Conservation (phyloP, 2,113 vertebrate genomes). For the Siniperca chuatsi region DNA sequence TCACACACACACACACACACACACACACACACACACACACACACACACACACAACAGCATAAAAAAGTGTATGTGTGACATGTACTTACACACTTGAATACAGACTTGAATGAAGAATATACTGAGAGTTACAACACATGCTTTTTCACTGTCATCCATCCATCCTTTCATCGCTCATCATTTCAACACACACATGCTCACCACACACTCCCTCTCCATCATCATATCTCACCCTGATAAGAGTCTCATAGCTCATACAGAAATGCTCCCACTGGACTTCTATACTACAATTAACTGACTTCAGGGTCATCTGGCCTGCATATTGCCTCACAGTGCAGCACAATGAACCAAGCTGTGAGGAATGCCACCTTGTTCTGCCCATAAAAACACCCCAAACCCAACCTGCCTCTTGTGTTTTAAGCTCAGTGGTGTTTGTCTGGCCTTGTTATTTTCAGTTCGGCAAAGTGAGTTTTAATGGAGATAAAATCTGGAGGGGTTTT, state of each 20-base stretch:
- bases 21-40: too few species aligned
- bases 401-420: conserved; percentile 1
- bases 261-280: conserved; percentile 56
- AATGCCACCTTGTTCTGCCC: conserved; percentile 16
- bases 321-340: neutral
- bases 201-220: conserved; percentile 49
- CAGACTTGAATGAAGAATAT: conserved; percentile 2
- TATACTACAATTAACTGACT: conserved; percentile 23
- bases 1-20: conserved; percentile 25
- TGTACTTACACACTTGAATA: neutral
- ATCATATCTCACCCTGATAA: conserved; percentile 59
- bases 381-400: conserved; percentile 12
- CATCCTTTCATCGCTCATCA: conserved; percentile 41
- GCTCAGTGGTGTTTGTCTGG: conserved; percentile 12
- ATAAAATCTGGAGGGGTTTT: conserved; percentile 29
- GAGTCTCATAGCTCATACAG: conserved; percentile 19
- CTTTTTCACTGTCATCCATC: conserved; percentile 15
- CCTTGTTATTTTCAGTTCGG: neutral
- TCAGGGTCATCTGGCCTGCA: conserved; percentile 35
- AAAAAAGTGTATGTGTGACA: conserved; percentile 5
- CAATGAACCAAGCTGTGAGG: conserved; percentile 9
- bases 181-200: conserved; percentile 40
- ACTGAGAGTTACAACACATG: conserved; percentile 15
- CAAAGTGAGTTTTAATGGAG: conserved; percentile 23
- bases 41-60: neutral